phyloP scores from a whole-genome alignment of 2,888 invertebrate genomes.

The Epinotia bilunana region DNA sequence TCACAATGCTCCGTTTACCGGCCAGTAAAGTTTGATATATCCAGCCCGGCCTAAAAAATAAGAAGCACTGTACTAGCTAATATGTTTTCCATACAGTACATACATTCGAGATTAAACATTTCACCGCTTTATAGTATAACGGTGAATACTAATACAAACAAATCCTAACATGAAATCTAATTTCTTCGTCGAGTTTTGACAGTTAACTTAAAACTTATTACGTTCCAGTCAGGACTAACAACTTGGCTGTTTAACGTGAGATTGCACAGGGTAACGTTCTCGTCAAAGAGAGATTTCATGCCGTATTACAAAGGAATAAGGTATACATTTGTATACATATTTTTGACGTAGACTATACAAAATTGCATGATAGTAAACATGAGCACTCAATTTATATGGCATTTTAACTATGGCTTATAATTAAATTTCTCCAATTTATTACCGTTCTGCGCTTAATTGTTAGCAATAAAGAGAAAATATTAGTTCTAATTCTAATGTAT shows the following conservation, averaged over 20 bases:
- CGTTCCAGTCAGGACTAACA: constrained; percentile 6
- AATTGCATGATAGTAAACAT: background rate
- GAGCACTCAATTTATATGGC: constrained; percentile 18
- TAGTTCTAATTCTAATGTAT: background rate
- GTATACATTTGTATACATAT: background rate
- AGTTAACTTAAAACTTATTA: constrained; percentile 27
- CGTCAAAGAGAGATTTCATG: background rate
- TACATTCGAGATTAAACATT: background rate
- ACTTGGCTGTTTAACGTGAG: background rate
- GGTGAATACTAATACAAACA: constrained; percentile 27
- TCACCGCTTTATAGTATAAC: constrained; percentile 16
- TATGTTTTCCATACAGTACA: too few species aligned
- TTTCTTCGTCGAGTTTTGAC: constrained; percentile 34
- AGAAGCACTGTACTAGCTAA: too few species aligned
- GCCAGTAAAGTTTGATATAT: too few species aligned
- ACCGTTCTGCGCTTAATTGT: background rate
- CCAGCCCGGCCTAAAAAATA: too few species aligned
- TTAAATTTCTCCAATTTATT: constrained; percentile 18
- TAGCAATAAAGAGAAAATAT: background rate
- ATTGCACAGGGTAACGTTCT: background rate
- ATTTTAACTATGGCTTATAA: constrained; percentile 8
- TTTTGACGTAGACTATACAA: background rate
- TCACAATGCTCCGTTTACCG: too few species aligned
- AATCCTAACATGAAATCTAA: constrained; percentile 26
- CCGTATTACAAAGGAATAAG: background rate